Conservation (phyloP, 2,888 invertebrate genomes). For the Apodemia zela region DNA sequence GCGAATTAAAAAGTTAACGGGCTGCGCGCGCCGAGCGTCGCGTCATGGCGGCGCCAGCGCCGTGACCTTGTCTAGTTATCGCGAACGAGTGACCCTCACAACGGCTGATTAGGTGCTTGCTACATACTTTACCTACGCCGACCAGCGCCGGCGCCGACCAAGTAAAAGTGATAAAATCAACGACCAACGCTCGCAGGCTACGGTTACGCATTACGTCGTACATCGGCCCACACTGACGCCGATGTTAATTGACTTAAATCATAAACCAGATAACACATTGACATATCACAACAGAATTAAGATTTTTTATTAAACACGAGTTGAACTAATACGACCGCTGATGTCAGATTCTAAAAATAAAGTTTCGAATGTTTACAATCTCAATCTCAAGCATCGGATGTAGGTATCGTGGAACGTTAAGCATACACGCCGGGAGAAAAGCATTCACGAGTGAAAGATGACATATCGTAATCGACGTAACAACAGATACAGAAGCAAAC, state of each 20-base stretch:
- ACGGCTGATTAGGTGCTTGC: conserved; percentile 56
- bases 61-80: conserved; percentile 77
- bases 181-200: conserved; percentile 4
- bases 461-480: conserved; percentile 58
- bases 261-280: conserved; percentile 16
- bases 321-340: conserved; percentile 50
- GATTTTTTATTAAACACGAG: conserved; percentile 44
- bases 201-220: conserved; percentile 8
- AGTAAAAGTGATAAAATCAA: conserved; percentile 25
- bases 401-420: conserved; percentile 27
- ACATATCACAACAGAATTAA: conserved; percentile 15
- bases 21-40: conserved; percentile 47
- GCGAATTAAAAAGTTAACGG: conserved; percentile 75
- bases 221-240: conserved; percentile 14
- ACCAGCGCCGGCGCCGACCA: conserved; percentile 24
- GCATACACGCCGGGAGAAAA: neutral
- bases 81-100: conserved; percentile 69
- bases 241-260: conserved; percentile 16
- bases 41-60: conserved; percentile 70
- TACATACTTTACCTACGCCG: conserved; percentile 31
- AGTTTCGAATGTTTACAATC: conserved; percentile 59
- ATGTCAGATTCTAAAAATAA: conserved; percentile 69
- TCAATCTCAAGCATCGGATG: neutral
- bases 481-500: conserved; percentile 67
- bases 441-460: conserved; percentile 35